Evolutionary conservation across 2,113 vertebrate genomes (phyloP), one percentile per base, ranked within the genome.

Genomic region (Leptosomus discolor): DNA sequence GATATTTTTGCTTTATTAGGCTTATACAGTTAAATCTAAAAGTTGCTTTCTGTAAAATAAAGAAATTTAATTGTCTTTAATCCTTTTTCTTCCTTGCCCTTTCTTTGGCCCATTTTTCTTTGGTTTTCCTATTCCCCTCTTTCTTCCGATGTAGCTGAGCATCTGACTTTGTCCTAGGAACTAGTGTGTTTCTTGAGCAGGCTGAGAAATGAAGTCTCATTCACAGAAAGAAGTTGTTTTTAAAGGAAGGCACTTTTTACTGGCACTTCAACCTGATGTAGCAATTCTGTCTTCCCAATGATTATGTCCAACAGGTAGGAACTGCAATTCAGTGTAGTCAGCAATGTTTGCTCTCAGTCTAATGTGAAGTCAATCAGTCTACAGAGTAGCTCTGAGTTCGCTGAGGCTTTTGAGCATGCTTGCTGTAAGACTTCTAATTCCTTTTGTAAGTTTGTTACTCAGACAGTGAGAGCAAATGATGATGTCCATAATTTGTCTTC

Each of bases 191-290:
- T 98, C 97, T 99, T 21, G 98, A 98, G 43, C 97, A 98, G 90
- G 98, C 98, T 1, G 87, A 86, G 67, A 98, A 97, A 68, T 95
- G 92, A 45, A 96, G 98, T 29, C 94, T 98, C 41, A 98, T 98
- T 9, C 98, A 97, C 85, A 98, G 98, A 95, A 98, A 98, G 81
- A 85, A 97, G 97, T 77, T 99, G 98, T 98, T 99, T 99, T 96
- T 97, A 96, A 85, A 96, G n/a, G 14, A 50, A 75, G 5, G 90
- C n/a, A 98, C 82, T 53, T 98, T 20, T 53, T 78, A 67, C 79
- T 83, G 34, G 16, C 7, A 5, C 69, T 99, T 81, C 77, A 68
- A 56, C 88, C 98, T 34, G 98, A 98, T 57, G 17, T 98, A 18
- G 98, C 98, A 51, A 80, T 93, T 6, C 88, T 70, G 34, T 98